Percentiles rank a stretch among this genome's conserved stretches.
Evolutionary conservation across 1,140 invertebrate genomes (phyloP).

Genomic region (Rhyzopertha dominica): DNA sequence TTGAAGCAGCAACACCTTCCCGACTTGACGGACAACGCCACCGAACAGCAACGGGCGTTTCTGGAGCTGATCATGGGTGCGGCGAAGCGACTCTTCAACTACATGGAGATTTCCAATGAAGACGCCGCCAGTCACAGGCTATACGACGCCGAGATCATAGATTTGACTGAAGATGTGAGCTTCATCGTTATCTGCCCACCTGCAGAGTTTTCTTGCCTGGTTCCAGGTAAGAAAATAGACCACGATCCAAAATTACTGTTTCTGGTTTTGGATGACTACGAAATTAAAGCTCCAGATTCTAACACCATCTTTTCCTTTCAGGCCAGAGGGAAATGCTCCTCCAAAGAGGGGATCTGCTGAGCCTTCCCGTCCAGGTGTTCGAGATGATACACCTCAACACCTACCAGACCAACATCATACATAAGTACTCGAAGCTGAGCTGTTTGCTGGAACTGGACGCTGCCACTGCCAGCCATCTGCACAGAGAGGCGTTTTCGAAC

Average conservation of each 20-base stretch:
- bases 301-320: too few relatives aligned
- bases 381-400: constrained; percentile 92
- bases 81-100: constrained; percentile 65
- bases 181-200: constrained; percentile 87
- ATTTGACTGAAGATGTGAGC: constrained; percentile 80
- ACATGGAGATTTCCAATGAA: constrained; percentile 71
- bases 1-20: constrained; percentile 55
- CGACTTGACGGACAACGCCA: constrained; percentile 45
- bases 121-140: constrained; percentile 68
- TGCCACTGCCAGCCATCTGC: constrained; percentile 84
- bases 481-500: constrained; percentile 89
- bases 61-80: constrained; percentile 67
- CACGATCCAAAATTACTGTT: too few relatives aligned
- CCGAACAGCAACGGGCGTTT: constrained; percentile 75
- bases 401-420: constrained; percentile 83
- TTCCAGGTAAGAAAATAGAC: too few relatives aligned
- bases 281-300: too few relatives aligned
- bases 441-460: constrained; percentile 90
- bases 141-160: constrained; percentile 89
- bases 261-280: too few relatives aligned
- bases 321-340: constrained; percentile 78
- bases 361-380: constrained; percentile 77
- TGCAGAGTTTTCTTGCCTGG: constrained; percentile 82
- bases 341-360: constrained; percentile 72
- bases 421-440: constrained; percentile 83